phyloP scores from a whole-genome alignment of 53 echinoderm and acorn worm genomes.

The Crossaster papposus region DNA sequence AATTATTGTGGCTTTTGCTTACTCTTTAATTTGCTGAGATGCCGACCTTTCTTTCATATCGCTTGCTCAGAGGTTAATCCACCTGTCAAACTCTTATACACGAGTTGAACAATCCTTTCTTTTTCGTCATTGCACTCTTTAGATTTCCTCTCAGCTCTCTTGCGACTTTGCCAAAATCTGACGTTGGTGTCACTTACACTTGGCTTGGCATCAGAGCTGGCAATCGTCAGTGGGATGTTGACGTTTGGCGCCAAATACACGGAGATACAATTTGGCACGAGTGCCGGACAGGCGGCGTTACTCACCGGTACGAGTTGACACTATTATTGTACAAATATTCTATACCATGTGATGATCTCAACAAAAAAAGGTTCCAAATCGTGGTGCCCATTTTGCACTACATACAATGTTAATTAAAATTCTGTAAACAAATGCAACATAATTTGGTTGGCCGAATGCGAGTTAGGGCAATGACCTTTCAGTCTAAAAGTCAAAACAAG shows the following conservation, averaged over 20 bases:
- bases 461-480: too few relatives aligned
- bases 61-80: too few relatives aligned
- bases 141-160: slow-evolving; percentile 15
- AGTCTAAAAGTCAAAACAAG: too few relatives aligned
- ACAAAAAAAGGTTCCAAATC: too few relatives aligned
- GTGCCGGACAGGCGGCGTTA: background rate
- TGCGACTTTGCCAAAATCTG: slow-evolving; percentile 27
- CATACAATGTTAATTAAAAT: too few relatives aligned
- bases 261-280: slow-evolving; percentile 1
- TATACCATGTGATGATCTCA: too few relatives aligned
- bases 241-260: slow-evolving; percentile 30
- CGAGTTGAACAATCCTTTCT: background rate
- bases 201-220: slow-evolving; percentile 13
- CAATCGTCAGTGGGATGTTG: slow-evolving; percentile 12
- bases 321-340: background rate
- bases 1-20: background rate
- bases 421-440: too few relatives aligned
- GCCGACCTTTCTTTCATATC: too few relatives aligned
- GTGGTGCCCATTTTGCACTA: too few relatives aligned
- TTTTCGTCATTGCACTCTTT: background rate
- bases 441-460: too few relatives aligned
- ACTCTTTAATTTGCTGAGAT: background rate
- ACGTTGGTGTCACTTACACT: slow-evolving; percentile 25
- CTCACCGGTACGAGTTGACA: background rate
- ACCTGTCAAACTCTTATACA: too few relatives aligned